Evolutionary conservation across 2,888 invertebrate genomes (phyloP).

Genomic region (Lycophotia porphyrea): DNA sequence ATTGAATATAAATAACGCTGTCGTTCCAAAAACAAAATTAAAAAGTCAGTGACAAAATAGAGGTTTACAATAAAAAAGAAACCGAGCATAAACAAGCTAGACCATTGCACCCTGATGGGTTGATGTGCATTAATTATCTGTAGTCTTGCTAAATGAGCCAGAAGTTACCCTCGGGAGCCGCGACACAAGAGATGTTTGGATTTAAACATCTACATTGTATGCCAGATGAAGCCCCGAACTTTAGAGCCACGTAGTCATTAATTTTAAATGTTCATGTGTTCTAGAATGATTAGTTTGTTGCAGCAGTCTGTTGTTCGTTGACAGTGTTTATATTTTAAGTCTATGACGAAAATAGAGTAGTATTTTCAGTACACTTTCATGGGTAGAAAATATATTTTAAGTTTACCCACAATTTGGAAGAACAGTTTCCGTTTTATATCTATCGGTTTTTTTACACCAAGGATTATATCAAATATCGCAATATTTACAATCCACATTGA

Average conservation of each 20-base stretch:
- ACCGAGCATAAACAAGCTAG: slow-evolving; percentile 24
- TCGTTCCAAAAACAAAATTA: background rate
- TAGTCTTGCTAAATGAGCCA: slow-evolving; percentile 52
- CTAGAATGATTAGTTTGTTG: slow-evolving; percentile 22
- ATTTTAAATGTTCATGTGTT: slow-evolving; percentile 43
- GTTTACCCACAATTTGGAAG: background rate
- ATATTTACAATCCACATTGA: background rate
- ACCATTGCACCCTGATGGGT: slow-evolving; percentile 49
- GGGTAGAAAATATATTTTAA: background rate
- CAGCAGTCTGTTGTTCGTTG: slow-evolving; percentile 8
- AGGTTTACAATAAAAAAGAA: slow-evolving; percentile 3
- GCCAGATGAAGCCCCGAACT: slow-evolving; percentile 43
- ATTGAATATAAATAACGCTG: background rate
- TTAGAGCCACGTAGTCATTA: slow-evolving; percentile 40
- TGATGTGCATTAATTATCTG: slow-evolving; percentile 59
- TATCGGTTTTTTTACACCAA: background rate
- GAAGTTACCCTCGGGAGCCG: slow-evolving; percentile 38
- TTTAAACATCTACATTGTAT: slow-evolving; percentile 49
- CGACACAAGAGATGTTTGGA: slow-evolving; percentile 45
- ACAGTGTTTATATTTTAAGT: slow-evolving; percentile 15
- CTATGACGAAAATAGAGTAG: background rate
- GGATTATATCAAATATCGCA: background rate
- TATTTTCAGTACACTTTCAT: background rate
- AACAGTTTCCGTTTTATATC: background rate
- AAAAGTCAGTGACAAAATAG: background rate